Conservation (phyloP, 2,888 invertebrate species). For the Homarus gammarus region DNA sequence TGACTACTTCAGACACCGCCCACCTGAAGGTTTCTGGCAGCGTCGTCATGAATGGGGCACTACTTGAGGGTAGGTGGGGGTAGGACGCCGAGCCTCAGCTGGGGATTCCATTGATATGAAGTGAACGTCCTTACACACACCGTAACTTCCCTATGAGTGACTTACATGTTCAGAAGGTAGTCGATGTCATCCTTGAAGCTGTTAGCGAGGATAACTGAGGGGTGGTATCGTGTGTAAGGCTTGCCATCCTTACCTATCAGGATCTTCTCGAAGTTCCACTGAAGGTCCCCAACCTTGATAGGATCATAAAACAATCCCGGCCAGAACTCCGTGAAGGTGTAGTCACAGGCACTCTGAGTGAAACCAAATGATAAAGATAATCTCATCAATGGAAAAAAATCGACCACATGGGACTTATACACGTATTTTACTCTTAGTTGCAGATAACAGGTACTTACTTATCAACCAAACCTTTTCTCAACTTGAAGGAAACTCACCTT, state of each 20-base stretch:
- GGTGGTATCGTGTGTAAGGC: conserved; percentile 78
- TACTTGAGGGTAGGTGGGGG: not conserved
- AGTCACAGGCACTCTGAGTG: conserved; percentile 78
- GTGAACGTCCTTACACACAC: not conserved
- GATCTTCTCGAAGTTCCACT: conserved; percentile 81
- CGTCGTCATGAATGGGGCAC: conserved; percentile 32
- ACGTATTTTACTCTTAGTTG: too few species aligned
- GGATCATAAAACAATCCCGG: conserved; percentile 78
- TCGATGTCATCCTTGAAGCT: conserved; percentile 77
- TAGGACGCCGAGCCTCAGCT: not conserved
- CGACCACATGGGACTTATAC: too few species aligned
- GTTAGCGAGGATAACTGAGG: conserved; percentile 77
- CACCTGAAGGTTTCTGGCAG: conserved; percentile 44
- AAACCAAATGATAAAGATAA: not conserved
- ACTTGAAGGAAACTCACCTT: conserved; percentile 78
- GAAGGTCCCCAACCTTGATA: conserved; percentile 78
- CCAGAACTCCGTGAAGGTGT: conserved; percentile 78
- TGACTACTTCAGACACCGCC: conserved; percentile 27
- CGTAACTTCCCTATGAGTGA: not conserved
- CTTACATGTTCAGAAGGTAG: conserved; percentile 41
- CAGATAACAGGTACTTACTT: not conserved
- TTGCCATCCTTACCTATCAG: conserved; percentile 78
- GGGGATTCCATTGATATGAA: too few species aligned
- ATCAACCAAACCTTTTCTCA: not conserved
- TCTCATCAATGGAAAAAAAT: not conserved